Percentiles rank a stretch among this genome's conserved stretches.
Conservation (phyloP, 53 echinoderm and acorn worm species). For the Astropecten irregularis region DNA sequence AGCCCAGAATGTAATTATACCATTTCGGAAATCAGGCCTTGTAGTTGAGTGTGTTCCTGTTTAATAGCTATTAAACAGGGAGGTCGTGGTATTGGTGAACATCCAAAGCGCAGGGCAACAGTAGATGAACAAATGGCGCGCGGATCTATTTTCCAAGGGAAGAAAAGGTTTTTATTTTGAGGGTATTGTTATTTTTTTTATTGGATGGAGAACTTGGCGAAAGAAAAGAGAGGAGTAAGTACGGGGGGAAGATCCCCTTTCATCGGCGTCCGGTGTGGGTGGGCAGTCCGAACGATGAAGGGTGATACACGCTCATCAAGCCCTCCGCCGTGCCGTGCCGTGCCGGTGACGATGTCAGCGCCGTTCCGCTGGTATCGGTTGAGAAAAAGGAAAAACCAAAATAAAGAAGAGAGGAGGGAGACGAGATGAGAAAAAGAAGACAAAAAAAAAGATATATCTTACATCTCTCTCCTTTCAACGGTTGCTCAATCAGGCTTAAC, state of each 20-base stretch:
- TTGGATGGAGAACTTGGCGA: not conserved
- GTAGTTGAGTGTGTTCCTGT: not conserved
- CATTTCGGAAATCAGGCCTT: not conserved
- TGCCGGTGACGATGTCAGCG: not conserved
- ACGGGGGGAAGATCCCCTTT: constrained; percentile 11
- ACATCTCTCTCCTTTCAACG: no score
- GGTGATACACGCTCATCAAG: no score
- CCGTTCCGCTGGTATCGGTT: not conserved
- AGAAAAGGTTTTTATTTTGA: not conserved
- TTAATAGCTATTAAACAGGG: constrained; percentile 1
- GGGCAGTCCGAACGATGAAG: no score
- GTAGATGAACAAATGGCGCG: not conserved
- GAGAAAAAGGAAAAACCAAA: not conserved
- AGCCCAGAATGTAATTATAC: not conserved
- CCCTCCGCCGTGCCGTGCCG: no score
- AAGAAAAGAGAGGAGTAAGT: not conserved
- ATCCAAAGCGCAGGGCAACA: not conserved
- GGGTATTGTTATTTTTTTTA: no score
- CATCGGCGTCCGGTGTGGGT: not conserved
- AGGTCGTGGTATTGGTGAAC: not conserved
- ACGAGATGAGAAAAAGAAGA: no score
- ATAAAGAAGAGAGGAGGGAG: no score
- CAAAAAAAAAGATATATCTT: no score
- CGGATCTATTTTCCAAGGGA: not conserved
- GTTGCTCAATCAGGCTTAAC: not conserved